These are phyloP conservation scores for Rugalucina vietnamica DNA, from an alignment of 2,888 invertebrate species.

Conservation along the genomic window DNA sequence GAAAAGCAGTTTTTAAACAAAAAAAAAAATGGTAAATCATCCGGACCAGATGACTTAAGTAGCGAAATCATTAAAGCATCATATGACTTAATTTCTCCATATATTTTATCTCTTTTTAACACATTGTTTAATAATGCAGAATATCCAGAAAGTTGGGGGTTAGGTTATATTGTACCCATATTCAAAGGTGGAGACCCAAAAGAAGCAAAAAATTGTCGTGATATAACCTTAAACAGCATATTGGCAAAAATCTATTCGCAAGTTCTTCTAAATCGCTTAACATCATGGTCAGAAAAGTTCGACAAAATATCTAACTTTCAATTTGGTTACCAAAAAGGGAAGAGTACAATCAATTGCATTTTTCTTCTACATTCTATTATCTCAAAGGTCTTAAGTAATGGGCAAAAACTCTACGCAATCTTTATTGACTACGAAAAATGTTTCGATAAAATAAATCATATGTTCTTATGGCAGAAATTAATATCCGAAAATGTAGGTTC, in stretches of 20 bases:
- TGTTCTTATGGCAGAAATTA: background rate
- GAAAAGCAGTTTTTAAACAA: constrained; percentile 12
- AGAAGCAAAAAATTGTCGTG: constrained; percentile 10
- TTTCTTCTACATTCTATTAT: background rate
- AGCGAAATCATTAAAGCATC: constrained; percentile 22
- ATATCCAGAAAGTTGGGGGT: constrained; percentile 30
- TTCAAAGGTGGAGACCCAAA: constrained; percentile 19
- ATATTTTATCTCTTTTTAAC: constrained; percentile 16
- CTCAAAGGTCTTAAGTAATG: background rate
- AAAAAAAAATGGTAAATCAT: constrained; percentile 18
- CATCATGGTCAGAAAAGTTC: background rate
- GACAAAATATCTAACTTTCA: background rate
- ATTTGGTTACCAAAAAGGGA: background rate
- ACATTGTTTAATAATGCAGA: constrained; percentile 13
- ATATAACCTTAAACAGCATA: constrained; percentile 7
- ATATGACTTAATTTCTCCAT: constrained; percentile 22
- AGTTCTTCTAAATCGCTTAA: constrained; percentile 15
- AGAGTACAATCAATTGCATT: background rate
- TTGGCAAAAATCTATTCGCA: constrained; percentile 18
- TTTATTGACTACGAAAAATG: background rate
- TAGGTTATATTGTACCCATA: constrained; percentile 36
- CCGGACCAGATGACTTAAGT: background rate
- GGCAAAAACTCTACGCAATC: background rate
- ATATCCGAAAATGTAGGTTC: background rate
- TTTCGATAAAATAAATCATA: background rate